Evolutionary conservation across 1,140 invertebrate genomes (phyloP).

Genomic region (Lanistes nyassanus): DNA sequence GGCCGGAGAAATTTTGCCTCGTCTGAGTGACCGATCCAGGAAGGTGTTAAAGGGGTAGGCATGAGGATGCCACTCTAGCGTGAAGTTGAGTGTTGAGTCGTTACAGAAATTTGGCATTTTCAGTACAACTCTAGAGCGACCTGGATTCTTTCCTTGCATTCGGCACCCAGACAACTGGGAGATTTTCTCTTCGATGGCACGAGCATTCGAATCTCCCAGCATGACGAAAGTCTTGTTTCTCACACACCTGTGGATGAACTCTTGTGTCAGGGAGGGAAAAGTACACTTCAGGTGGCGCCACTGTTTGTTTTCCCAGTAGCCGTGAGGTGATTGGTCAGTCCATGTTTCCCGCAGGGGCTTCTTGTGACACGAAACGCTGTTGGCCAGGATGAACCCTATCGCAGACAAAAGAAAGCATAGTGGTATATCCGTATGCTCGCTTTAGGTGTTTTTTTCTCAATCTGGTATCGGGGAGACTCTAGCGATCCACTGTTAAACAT

Average conservation of each 20-base stretch:
- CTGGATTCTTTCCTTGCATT: too few species aligned
- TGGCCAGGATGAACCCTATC: background rate
- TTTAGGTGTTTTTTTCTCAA: too few species aligned
- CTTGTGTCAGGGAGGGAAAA: background rate
- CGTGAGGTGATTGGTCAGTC: slow-evolving; percentile 8
- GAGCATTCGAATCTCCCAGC: background rate
- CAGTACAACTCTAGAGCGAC: too few species aligned
- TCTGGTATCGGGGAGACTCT: too few species aligned
- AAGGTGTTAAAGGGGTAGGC: slow-evolving; percentile 16
- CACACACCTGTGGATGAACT: background rate
- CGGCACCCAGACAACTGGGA: too few species aligned
- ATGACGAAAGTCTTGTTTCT: background rate
- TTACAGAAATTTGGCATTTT: background rate
- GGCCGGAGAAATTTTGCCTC: background rate
- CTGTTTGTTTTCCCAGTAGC: background rate
- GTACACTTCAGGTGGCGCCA: background rate
- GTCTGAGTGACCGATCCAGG: too few species aligned
- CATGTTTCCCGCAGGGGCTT: background rate
- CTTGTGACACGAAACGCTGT: background rate
- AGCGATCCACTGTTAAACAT: too few species aligned
- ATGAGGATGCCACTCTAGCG: background rate
- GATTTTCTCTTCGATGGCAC: background rate
- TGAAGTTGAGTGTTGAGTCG: too few species aligned
- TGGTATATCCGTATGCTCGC: too few species aligned
- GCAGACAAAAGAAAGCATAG: too few species aligned